Base-by-base conservation (phyloP, 1,140 invertebrate species). In the Drosophila sproati region DNA sequence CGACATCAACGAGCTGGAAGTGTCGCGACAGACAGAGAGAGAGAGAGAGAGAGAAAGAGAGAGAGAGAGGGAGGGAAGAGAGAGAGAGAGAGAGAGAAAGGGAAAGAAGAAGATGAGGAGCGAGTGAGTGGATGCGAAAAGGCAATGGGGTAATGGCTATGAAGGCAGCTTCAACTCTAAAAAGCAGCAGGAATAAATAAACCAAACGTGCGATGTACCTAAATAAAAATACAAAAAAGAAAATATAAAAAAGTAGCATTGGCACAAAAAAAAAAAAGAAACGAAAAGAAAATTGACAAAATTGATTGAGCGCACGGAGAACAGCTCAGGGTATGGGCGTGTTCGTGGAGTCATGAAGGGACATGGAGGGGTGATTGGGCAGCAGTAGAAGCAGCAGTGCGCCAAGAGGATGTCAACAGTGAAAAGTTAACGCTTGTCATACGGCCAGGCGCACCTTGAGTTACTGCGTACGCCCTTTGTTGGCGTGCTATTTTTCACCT, bases 271-370 rank as follows among this genome's bases (percentile, higher is more conserved):
- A 41, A 66, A 51, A 29, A 39, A 20, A 71, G 45, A 66, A 43
- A 47, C 39, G 12, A 72, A 41, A 48, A 35, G 51, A 73, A 85
- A 85, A 85, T 80, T 74, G 75, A 85, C 70, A 73, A 78, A 86
- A 86, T 86, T 86, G 82, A 86, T 86, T 86, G 82, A 86, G 82
- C 82, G 64, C 61, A 64, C 60, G 48, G 68, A 43, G 39, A 71
- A 70, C 61, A 52, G 43, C 47, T 37, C 28, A 61, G 12, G 12
- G 20, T 5, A 47, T 7, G 0, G 7, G 43, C 20, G 12, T 41
- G 52, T 37, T 8, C 2, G 39, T n/a, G 28, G 31, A 63, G 50
- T 3, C 12, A 1, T 20, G 20, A 20, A 20, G 20, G 20, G 1
- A 20, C 20, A 20, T 20, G 20, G 20, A 20, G 20, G 20, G 20